Percentiles rank a stretch among this genome's conserved stretches.
phyloP scores from a whole-genome alignment of 1,140 invertebrate genomes.

The Lycorma delicatula region DNA sequence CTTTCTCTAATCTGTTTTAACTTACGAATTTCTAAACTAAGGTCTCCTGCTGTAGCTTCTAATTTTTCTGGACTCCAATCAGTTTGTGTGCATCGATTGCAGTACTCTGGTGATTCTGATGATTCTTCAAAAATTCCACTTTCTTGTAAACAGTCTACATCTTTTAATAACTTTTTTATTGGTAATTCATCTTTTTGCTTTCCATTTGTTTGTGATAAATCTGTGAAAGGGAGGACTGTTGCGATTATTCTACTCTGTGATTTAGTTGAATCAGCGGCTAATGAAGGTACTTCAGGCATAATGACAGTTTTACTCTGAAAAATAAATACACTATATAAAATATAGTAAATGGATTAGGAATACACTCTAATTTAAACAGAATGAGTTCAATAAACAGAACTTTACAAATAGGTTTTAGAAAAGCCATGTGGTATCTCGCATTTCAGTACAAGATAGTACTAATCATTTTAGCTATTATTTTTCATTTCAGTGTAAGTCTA shows the following conservation, averaged over 20 bases:
- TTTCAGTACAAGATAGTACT: too few species aligned
- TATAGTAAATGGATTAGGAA: too few species aligned
- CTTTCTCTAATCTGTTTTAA: slow-evolving; percentile 31
- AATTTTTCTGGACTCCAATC: slow-evolving; percentile 20
- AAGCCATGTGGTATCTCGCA: too few species aligned
- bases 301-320: slow-evolving; percentile 1
- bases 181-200: slow-evolving; percentile 15
- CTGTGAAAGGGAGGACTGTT: slow-evolving; percentile 30
- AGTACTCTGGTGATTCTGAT: slow-evolving; percentile 17
- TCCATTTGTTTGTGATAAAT: slow-evolving; percentile 2
- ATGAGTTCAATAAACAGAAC: too few species aligned
- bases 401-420: too few species aligned
- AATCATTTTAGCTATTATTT: too few species aligned
- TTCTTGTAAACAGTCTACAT: slow-evolving; percentile 36
- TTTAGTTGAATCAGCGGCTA: slow-evolving; percentile 9
- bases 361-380: too few species aligned
- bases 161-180: slow-evolving; percentile 16
- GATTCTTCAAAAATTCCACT: slow-evolving; percentile 41
- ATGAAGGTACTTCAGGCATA: neutral
- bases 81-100: slow-evolving; percentile 32
- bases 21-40: slow-evolving; percentile 31
- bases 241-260: slow-evolving; percentile 25
- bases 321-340: neutral
- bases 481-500: too few species aligned
- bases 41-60: slow-evolving; percentile 17